These are phyloP conservation scores for Pongo pygmaeus DNA, from an alignment of 2,113 vertebrate species.

Conservation along the genomic window DNA sequence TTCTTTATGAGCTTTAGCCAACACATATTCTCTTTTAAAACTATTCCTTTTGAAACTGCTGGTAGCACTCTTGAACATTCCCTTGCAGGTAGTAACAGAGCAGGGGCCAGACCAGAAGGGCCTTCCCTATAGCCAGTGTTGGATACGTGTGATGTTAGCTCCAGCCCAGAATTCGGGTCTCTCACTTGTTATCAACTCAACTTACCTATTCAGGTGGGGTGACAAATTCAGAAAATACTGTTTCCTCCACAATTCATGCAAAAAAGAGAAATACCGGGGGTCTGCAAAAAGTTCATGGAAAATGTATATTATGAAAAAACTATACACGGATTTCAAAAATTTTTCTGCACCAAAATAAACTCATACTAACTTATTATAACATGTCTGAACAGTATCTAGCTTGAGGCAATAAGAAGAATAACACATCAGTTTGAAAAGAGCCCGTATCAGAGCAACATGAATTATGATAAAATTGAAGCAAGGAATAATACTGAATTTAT, in stretches of 20 bases:
- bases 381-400: too few relatives aligned
- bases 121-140: background rate
- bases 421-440: too few relatives aligned
- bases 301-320: too few relatives aligned
- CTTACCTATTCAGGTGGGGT: background rate
- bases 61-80: background rate
- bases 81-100: background rate
- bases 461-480: too few relatives aligned
- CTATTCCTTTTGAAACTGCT: background rate
- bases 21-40: background rate
- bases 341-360: too few relatives aligned
- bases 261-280: background rate
- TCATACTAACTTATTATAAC: too few relatives aligned
- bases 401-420: too few relatives aligned
- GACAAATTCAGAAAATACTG: background rate
- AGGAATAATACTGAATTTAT: too few relatives aligned
- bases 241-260: background rate
- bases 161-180: background rate
- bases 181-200: background rate
- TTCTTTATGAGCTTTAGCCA: background rate
- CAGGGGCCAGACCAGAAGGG: background rate
- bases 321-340: too few relatives aligned
- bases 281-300: too few relatives aligned
- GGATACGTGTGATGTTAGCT: background rate
- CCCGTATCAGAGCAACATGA: too few relatives aligned